phyloP scores from a whole-genome alignment of 2,888 invertebrate genomes.

The Conomelus anceps region DNA sequence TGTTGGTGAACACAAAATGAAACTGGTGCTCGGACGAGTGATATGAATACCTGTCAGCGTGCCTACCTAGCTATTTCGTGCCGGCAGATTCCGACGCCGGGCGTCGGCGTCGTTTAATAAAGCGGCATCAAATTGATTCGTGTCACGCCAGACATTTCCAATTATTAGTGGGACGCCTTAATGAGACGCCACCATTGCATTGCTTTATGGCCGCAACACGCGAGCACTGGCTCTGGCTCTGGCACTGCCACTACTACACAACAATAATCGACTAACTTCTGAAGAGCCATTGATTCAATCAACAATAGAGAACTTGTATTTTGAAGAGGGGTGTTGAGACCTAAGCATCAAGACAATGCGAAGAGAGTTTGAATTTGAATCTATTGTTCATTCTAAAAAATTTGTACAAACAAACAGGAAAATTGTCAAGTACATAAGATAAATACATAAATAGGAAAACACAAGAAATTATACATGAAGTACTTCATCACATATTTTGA shows the following conservation, averaged over 20 bases:
- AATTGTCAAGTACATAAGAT: too few species aligned
- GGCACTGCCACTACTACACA: too few species aligned
- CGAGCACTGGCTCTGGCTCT: too few species aligned
- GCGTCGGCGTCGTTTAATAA: conserved; percentile 4
- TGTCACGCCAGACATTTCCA: conserved; percentile 7
- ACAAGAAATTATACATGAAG: too few species aligned
- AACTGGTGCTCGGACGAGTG: background rate
- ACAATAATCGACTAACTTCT: background rate
- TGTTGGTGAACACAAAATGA: background rate
- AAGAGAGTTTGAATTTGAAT: too few species aligned
- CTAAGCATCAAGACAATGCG: background rate
- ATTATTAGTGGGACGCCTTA: conserved; percentile 2
- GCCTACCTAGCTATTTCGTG: background rate
- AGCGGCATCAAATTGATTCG: conserved; percentile 7
- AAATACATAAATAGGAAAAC: too few species aligned
- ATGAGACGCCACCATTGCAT: background rate
- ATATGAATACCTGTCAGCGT: background rate
- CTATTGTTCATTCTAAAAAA: too few species aligned
- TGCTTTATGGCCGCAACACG: background rate
- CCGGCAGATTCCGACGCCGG: background rate
- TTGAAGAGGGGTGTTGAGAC: background rate
- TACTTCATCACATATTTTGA: too few species aligned
- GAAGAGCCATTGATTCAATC: background rate
- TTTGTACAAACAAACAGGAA: too few species aligned
- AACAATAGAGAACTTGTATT: background rate